These are phyloP conservation scores for Agrotis clavis DNA, from an alignment of 2,888 invertebrate species.

Conservation along the genomic window DNA sequence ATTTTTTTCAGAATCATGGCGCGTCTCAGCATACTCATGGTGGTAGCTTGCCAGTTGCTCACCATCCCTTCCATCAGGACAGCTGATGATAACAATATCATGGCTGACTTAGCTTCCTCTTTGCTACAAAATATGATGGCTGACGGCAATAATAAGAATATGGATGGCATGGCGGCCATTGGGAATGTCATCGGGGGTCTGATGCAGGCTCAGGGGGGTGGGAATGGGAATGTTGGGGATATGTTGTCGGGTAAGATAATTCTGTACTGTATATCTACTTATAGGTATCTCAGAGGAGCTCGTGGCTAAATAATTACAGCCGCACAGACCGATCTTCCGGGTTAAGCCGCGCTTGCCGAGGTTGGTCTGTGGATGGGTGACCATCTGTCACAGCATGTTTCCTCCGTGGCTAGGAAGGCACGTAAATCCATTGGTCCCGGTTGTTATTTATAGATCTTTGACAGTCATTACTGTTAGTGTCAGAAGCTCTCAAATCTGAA, in stretches of 20 bases:
- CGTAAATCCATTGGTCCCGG: no score
- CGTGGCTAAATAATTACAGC: no score
- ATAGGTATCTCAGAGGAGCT: no score
- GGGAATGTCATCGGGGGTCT: conserved; percentile 93
- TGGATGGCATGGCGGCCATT: conserved; percentile 90
- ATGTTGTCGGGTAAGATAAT: conserved; percentile 84
- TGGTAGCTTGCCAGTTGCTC: conserved; percentile 72
- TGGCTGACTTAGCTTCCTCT: conserved; percentile 92
- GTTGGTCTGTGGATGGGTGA: no score
- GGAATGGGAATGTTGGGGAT: conserved; percentile 83
- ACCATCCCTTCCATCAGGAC: conserved; percentile 78
- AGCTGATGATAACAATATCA: conserved; percentile 90
- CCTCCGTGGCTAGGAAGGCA: no score
- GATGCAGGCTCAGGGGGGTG: conserved; percentile 90
- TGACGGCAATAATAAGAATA: conserved; percentile 71
- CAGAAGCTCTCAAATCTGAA: no score
- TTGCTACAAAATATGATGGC: conserved; percentile 92
- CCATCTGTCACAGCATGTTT: no score
- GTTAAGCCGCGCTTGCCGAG: no score
- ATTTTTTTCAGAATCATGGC: conserved; percentile 76
- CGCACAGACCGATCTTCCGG: no score
- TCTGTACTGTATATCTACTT: no score
- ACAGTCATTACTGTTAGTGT: no score
- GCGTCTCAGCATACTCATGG: conserved; percentile 70
- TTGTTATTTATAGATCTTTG: no score